phyloP scores from a whole-genome alignment of 2,888 invertebrate genomes.

The Cataglyphis cursor region DNA sequence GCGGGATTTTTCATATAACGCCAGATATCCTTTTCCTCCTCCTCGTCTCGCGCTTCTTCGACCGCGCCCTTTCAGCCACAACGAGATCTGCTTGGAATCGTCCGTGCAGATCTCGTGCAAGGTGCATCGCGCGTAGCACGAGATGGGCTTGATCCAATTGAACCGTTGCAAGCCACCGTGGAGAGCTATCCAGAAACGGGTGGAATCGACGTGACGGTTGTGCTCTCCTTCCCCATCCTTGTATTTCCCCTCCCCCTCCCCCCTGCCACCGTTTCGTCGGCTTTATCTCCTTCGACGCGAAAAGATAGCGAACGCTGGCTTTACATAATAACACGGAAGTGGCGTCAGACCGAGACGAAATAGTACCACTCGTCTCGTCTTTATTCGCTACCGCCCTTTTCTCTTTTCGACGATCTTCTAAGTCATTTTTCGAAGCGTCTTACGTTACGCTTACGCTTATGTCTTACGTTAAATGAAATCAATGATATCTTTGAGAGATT shows the following conservation, averaged over 20 bases:
- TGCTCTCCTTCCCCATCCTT: not conserved
- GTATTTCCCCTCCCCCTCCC: not conserved
- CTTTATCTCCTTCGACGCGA: conserved; percentile 47
- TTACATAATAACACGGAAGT: conserved; percentile 57
- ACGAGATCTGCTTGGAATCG: conserved; percentile 34
- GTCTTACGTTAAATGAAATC: conserved; percentile 4
- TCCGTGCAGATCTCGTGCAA: conserved; percentile 49
- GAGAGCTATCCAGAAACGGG: conserved; percentile 55
- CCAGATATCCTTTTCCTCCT: conserved; percentile 28
- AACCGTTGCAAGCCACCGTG: conserved; percentile 54
- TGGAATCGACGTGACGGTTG: conserved; percentile 53
- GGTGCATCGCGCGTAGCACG: conserved; percentile 52
- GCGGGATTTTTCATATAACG: conserved; percentile 54
- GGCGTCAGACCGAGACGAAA: conserved; percentile 46
- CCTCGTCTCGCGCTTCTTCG: conserved; percentile 33
- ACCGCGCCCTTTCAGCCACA: conserved; percentile 48
- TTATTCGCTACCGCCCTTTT: conserved; percentile 38
- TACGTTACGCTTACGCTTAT: conserved; percentile 8
- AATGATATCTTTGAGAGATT: not conserved
- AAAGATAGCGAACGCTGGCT: conserved; percentile 51
- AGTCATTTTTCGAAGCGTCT: conserved; percentile 9
- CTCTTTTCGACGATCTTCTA: conserved; percentile 34
- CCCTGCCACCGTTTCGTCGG: not conserved
- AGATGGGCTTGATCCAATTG: conserved; percentile 56
- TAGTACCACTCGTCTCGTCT: conserved; percentile 20